A percentile compares a stretch with the other conserved stretches of the same genome.
These are phyloP conservation scores for Cephus cinctus DNA, from an alignment of 1,140 invertebrate species.

Conservation along the genomic window DNA sequence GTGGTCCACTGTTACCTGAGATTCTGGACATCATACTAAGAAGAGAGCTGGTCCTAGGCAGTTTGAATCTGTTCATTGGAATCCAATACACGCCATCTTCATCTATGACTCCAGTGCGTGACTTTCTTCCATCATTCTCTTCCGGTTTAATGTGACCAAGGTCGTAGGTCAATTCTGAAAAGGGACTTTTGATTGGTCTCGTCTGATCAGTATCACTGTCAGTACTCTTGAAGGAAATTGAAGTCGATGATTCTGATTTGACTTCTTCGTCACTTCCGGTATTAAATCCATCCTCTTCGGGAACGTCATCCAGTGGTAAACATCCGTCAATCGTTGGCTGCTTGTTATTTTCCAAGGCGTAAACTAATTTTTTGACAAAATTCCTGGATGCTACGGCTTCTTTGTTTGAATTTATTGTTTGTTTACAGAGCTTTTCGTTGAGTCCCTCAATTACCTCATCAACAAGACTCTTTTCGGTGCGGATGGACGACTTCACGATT, in stretches of 20 bases:
- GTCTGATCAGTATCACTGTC: slow-evolving; percentile 9
- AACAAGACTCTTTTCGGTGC: slow-evolving; percentile 4
- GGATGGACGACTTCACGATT: slow-evolving; percentile 1
- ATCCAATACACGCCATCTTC: slow-evolving; percentile 30
- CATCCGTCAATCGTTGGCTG: background rate
- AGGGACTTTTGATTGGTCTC: background rate
- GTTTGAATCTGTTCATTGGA: slow-evolving; percentile 11
- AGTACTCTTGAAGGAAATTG: slow-evolving; percentile 11
- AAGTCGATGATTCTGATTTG: slow-evolving; percentile 2
- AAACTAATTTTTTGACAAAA: slow-evolving; percentile 21
- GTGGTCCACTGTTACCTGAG: background rate
- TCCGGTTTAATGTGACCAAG: background rate
- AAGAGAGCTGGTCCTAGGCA: slow-evolving; percentile 26
- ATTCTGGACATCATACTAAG: slow-evolving; percentile 18
- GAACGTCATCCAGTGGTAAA: background rate
- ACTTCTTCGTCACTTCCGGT: slow-evolving; percentile 11
- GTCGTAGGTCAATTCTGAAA: background rate
- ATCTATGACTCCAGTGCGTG: background rate
- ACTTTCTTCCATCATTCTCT: slow-evolving; percentile 2
- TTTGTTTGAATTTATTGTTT: background rate
- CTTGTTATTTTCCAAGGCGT: slow-evolving; percentile 10
- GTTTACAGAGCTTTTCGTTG: slow-evolving; percentile 5
- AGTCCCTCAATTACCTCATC: slow-evolving; percentile 17
- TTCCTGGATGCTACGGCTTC: background rate
- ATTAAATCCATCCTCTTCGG: background rate